These are phyloP conservation scores for Chouioia cunea DNA, from an alignment of 2,888 invertebrate species.

Conservation along the genomic window DNA sequence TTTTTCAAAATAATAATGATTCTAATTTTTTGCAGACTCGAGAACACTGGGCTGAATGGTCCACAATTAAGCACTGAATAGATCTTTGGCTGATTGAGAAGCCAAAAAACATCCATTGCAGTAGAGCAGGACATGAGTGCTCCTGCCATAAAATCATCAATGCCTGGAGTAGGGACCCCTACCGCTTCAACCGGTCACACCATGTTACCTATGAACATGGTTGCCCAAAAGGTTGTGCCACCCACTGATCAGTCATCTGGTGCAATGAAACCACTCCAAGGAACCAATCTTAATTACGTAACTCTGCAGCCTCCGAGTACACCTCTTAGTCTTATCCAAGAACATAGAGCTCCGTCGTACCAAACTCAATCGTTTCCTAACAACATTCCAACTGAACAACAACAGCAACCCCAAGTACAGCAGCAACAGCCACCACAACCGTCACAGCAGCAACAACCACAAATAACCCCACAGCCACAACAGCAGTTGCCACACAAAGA, in stretches of 20 bases:
- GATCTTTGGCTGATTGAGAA: slow-evolving; percentile 42
- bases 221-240: slow-evolving; percentile 65
- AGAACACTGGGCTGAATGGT: slow-evolving; percentile 34
- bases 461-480: slow-evolving; percentile 26
- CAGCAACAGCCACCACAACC: slow-evolving; percentile 35
- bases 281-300: slow-evolving; percentile 61
- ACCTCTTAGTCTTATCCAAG: slow-evolving; percentile 66
- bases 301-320: slow-evolving; percentile 63
- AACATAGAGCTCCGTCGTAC: slow-evolving; percentile 64
- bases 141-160: slow-evolving; percentile 65
- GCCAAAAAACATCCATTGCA: slow-evolving; percentile 35
- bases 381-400: slow-evolving; percentile 52
- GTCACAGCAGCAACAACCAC: slow-evolving; percentile 35
- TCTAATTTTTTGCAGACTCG: too few species aligned
- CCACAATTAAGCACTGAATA: slow-evolving; percentile 23
- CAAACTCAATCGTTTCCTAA: slow-evolving; percentile 56
- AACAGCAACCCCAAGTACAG: slow-evolving; percentile 51
- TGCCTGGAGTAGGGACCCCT: slow-evolving; percentile 64
- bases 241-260: slow-evolving; percentile 56
- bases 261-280: slow-evolving; percentile 62
- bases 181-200: slow-evolving; percentile 62
- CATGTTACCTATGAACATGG: slow-evolving; percentile 66
- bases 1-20: too few species aligned
- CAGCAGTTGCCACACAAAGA: slow-evolving; percentile 34
- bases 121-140: slow-evolving; percentile 61